Evolutionary conservation across 2,113 vertebrate species (phyloP).

Genomic region (Cardinalis cardinalis): DNA sequence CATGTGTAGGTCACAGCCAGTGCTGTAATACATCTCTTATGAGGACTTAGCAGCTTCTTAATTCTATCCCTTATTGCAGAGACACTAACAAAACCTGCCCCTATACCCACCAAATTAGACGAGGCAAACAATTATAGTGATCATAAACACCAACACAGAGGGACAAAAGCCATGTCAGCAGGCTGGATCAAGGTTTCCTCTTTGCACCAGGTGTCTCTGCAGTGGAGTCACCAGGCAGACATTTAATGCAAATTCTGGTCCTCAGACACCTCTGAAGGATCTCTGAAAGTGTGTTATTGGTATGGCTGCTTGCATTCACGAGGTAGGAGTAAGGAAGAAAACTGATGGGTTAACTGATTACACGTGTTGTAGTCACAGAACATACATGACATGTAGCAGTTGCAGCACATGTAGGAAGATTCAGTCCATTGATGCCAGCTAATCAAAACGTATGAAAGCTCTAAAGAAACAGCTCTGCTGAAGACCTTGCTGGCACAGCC

Average conservation of each 20-base stretch:
- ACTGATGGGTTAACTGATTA: background rate
- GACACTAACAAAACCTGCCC: background rate
- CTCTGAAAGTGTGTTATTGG: background rate
- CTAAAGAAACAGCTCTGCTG: background rate
- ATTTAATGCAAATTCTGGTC: background rate
- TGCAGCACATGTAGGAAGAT: background rate
- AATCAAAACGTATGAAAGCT: background rate
- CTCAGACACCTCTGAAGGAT: background rate
- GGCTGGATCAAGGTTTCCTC: background rate
- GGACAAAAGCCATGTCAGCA: background rate
- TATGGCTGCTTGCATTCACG: fast-evolving
- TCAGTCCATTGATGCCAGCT: background rate
- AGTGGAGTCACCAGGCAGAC: background rate
- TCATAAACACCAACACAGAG: background rate
- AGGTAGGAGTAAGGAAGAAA: background rate
- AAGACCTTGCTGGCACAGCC: background rate
- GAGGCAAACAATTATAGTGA: background rate
- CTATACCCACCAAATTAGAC: background rate
- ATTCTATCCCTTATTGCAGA: background rate
- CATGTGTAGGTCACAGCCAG: background rate
- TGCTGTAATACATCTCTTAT: background rate
- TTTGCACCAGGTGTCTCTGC: background rate
- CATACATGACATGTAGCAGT: fast-evolving
- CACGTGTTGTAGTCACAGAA: background rate
- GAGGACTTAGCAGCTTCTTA: background rate